These are phyloP conservation scores for Drosophila triauraria DNA, from an alignment of 1,140 invertebrate species.

Conservation along the genomic window DNA sequence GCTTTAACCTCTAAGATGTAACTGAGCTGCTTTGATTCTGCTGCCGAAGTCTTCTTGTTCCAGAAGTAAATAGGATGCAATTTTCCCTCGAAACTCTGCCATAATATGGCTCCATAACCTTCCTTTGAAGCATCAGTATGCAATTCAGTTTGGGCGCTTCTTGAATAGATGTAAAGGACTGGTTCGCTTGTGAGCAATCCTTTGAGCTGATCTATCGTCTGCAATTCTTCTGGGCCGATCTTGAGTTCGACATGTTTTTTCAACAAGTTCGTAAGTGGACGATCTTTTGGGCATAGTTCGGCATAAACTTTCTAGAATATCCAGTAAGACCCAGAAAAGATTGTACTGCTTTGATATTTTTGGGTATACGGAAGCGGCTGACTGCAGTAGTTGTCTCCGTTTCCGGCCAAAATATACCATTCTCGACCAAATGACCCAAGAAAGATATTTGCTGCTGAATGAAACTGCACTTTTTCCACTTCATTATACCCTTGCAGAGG, in stretches of 20 bases:
- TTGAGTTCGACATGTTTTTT: too few relatives aligned
- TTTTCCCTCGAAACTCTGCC: too few relatives aligned
- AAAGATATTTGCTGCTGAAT: too few relatives aligned
- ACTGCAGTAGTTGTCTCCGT: not conserved
- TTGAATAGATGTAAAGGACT: not conserved
- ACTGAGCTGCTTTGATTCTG: not conserved
- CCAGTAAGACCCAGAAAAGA: not conserved
- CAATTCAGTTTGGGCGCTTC: not conserved
- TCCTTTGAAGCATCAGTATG: not conserved
- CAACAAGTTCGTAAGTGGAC: too few relatives aligned
- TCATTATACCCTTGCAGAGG: not conserved
- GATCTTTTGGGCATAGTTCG: too few relatives aligned
- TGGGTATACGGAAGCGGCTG: not conserved
- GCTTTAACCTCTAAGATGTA: not conserved
- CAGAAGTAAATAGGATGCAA: constrained; percentile 1
- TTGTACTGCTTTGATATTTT: constrained; percentile 1
- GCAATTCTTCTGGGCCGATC: too few relatives aligned
- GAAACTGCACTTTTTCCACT: not conserved
- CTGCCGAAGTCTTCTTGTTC: not conserved
- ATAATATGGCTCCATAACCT: not conserved
- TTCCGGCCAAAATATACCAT: not conserved
- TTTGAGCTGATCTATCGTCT: too few relatives aligned
- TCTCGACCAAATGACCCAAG: not conserved
- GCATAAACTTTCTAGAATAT: too few relatives aligned
- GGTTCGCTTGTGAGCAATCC: not conserved